These are phyloP conservation scores for Ornithoptera alexandrae DNA, from an alignment of 2,888 invertebrate species.

Conservation along the genomic window DNA sequence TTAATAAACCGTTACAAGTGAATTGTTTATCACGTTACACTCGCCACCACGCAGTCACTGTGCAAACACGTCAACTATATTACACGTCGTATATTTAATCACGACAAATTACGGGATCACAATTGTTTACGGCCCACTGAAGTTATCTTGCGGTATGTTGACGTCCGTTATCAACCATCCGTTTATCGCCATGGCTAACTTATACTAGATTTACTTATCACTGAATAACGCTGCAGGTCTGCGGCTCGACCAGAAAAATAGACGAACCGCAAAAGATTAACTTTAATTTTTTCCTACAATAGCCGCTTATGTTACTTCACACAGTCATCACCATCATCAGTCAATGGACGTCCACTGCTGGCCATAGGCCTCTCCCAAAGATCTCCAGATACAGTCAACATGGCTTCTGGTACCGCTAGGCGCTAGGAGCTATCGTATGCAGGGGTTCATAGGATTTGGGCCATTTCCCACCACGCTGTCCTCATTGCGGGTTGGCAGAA, in stretches of 20 bases:
- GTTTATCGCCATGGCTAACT: constrained; percentile 11
- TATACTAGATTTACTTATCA: constrained; percentile 20
- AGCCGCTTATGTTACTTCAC: too few relatives aligned
- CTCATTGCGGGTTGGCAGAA: too few relatives aligned
- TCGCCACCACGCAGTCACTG: background rate
- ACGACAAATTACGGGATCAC: constrained; percentile 24
- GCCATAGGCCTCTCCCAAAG: too few relatives aligned
- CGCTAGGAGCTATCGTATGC: too few relatives aligned
- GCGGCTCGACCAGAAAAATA: background rate
- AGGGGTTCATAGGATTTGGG: too few relatives aligned
- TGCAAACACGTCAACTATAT: constrained; percentile 12
- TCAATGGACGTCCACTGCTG: too few relatives aligned
- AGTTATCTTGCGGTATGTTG: constrained; percentile 22
- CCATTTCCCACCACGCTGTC: too few relatives aligned
- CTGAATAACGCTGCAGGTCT: background rate
- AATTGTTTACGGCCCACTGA: constrained; percentile 25
- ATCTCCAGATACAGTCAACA: too few relatives aligned
- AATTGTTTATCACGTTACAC: background rate
- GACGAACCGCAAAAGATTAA: background rate
- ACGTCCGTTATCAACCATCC: constrained; percentile 22
- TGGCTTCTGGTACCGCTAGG: too few relatives aligned
- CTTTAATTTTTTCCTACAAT: too few relatives aligned
- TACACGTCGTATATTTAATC: constrained; percentile 21
- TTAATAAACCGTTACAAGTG: background rate
- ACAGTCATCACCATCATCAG: too few relatives aligned